Conservation (phyloP, 1,140 invertebrate genomes). For the Drosophila busckii region DNA sequence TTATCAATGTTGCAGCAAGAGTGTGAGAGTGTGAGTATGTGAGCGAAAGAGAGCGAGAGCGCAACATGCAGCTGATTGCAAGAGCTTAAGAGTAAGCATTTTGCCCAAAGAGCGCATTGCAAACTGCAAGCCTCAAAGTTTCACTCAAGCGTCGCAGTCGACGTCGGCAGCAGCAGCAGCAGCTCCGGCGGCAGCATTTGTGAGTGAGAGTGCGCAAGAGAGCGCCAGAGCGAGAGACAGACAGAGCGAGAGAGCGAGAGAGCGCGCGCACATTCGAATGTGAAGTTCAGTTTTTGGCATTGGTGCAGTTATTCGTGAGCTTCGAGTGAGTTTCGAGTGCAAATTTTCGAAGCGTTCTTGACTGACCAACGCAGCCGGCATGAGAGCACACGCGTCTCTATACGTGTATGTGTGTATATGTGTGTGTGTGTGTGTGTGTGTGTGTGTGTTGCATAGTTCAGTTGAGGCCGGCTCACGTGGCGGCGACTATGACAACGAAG, state of each 20-base stretch:
- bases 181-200: background rate
- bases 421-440: constrained; percentile 3
- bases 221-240: constrained; percentile 2
- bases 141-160: constrained; percentile 11
- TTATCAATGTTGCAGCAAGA: too few relatives aligned
- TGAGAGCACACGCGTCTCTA: background rate
- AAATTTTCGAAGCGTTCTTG: constrained; percentile 13
- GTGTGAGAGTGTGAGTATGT: too few relatives aligned
- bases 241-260: background rate
- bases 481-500: constrained; percentile 49
- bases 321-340: constrained; percentile 36
- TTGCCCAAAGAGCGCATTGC: too few relatives aligned
- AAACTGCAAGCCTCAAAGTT: constrained; percentile 19
- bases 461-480: constrained; percentile 49
- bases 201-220: constrained; percentile 1
- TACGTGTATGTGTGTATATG: background rate
- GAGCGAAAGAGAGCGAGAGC: constrained; percentile 23
- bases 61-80: constrained; percentile 6
- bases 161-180: constrained; percentile 23
- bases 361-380: constrained; percentile 36
- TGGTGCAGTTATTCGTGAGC: constrained; percentile 10
- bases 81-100: background rate
- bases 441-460: constrained; percentile 14
- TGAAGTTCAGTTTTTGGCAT: too few relatives aligned
- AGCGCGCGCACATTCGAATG: too few relatives aligned